Percentiles rank a stretch among this genome's conserved stretches.
Conservation (phyloP, 1,140 invertebrate genomes). For the Papilio glaucus region DNA sequence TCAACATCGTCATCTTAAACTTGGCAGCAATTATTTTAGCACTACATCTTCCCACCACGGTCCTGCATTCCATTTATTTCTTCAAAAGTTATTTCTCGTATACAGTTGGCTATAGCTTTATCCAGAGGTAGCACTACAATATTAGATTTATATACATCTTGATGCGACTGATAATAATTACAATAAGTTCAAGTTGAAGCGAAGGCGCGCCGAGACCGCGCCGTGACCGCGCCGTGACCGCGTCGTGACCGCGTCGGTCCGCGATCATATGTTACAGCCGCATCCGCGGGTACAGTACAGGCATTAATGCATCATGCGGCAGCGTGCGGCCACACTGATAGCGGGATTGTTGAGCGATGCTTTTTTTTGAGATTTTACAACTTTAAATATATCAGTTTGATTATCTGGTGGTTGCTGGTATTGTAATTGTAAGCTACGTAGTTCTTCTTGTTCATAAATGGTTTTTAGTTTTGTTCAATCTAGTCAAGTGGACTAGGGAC, state of each 20-base stretch:
- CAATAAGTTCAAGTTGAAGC: background rate
- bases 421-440: no score
- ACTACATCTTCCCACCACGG: no score
- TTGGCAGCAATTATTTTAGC: no score
- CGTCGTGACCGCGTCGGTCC: background rate
- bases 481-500: no score
- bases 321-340: background rate
- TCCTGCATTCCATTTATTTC: no score
- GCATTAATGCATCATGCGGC: background rate
- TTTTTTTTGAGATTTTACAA: background rate
- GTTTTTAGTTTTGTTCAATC: no score
- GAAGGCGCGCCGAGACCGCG: background rate
- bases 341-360: background rate
- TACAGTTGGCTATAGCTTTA: no score
- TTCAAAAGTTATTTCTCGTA: no score
- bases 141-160: background rate
- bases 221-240: background rate
- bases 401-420: background rate
- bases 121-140: no score
- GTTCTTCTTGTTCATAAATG: no score
- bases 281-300: background rate
- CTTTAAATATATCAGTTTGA: background rate
- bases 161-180: conserved; percentile 1
- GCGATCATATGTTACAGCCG: background rate
- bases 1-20: no score